Evolutionary conservation across 2,113 vertebrate species (phyloP).

Genomic region (Forbesichthys agassizii): DNA sequence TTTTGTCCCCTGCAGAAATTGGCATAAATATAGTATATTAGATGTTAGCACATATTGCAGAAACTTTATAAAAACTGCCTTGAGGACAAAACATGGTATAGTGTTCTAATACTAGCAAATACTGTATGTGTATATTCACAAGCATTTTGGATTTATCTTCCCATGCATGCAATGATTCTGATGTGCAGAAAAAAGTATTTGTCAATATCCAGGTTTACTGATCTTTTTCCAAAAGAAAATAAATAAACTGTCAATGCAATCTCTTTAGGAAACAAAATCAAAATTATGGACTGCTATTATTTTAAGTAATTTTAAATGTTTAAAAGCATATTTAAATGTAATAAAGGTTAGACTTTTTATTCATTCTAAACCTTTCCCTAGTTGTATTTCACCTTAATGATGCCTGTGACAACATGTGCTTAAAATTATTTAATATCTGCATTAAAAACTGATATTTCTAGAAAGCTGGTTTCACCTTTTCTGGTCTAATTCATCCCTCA

Average conservation of each 20-base stretch:
- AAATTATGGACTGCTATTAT: not conserved
- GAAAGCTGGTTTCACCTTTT: conserved; percentile 14
- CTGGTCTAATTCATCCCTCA: not conserved
- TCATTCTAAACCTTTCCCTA: not conserved
- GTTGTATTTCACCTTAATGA: not conserved
- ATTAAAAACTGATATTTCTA: conserved; percentile 14
- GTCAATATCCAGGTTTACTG: not conserved
- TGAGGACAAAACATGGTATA: not conserved
- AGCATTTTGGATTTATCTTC: not conserved
- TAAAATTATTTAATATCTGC: conserved; percentile 1
- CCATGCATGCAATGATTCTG: not conserved
- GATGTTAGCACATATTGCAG: not conserved
- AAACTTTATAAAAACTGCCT: not conserved
- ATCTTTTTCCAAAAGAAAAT: not conserved
- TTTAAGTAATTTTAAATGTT: not conserved
- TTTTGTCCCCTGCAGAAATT: no score
- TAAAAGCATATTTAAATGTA: not conserved
- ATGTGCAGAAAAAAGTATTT: not conserved
- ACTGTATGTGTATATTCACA: not conserved
- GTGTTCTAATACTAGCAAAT: not conserved
- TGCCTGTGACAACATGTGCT: not conserved
- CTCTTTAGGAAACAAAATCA: not conserved
- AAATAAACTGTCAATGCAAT: not conserved
- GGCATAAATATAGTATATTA: no score
- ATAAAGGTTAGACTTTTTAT: no score